Evolutionary conservation across 2,113 vertebrate genomes (phyloP).

Genomic region (Triplophysa dalaica): DNA sequence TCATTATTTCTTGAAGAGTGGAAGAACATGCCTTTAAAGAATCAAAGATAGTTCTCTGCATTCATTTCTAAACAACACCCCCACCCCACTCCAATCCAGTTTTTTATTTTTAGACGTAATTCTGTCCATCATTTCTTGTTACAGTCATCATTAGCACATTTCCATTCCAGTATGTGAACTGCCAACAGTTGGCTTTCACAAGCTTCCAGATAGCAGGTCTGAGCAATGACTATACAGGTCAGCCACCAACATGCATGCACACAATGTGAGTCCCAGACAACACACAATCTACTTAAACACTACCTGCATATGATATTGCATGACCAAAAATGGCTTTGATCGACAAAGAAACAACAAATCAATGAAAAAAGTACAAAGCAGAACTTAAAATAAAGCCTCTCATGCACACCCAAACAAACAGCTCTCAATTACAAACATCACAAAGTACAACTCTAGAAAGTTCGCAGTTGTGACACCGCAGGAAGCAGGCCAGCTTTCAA

Average conservation of each 20-base stretch:
- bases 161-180: conserved; percentile 33
- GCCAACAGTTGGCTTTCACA: conserved; percentile 41
- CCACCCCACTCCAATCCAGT: conserved; percentile 20
- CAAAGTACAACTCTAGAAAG: conserved; percentile 49
- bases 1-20: background rate
- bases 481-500: conserved; percentile 59
- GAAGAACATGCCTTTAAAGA: conserved; percentile 1
- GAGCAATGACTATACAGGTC: conserved; percentile 34
- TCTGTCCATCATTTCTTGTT: conserved; percentile 40
- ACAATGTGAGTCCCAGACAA: conserved; percentile 5
- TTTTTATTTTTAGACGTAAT: conserved; percentile 46
- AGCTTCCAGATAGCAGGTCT: conserved; percentile 26
- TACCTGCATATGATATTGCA: conserved; percentile 1
- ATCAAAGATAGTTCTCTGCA: conserved; percentile 16
- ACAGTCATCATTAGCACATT: conserved; percentile 49
- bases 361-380: background rate
- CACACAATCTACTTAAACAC: conserved; percentile 9
- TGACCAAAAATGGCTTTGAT: background rate
- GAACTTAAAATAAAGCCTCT: background rate
- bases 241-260: conserved; percentile 18
- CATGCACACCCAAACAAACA: background rate
- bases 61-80: conserved; percentile 35
- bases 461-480: conserved; percentile 51
- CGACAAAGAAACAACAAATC: background rate
- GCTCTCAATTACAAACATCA: conserved; percentile 16